Conservation (phyloP, 1,140 invertebrate species). For the honey bee (Apis mellifera) region Amel_HAv3.1 CM009941.2:15144001-15144500, state of each 20-base stretch:
- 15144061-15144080: conserved; percentile 25
- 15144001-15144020: conserved; percentile 72
- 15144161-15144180: background rate
- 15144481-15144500: too few species aligned
- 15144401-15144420: too few species aligned
- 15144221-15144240: background rate
- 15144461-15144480: too few species aligned
- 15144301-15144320: too few species aligned
- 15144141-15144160: background rate
- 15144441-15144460: too few species aligned
- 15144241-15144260: background rate
- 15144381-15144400: too few species aligned
- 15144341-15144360: too few species aligned
- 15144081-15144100: background rate
- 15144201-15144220: conserved; percentile 26
- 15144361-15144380: too few species aligned
- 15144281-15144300: background rate
- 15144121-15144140: background rate
- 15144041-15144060: conserved; percentile 70
- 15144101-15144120: background rate
- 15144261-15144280: background rate
- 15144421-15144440: too few species aligned
- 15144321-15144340: background rate
- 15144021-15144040: conserved; percentile 58
- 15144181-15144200: background rate